A percentile compares a stretch with the other conserved stretches of the same genome.
Conservation (phyloP, 1,140 invertebrate species). For the Palaemon carinicauda region DNA sequence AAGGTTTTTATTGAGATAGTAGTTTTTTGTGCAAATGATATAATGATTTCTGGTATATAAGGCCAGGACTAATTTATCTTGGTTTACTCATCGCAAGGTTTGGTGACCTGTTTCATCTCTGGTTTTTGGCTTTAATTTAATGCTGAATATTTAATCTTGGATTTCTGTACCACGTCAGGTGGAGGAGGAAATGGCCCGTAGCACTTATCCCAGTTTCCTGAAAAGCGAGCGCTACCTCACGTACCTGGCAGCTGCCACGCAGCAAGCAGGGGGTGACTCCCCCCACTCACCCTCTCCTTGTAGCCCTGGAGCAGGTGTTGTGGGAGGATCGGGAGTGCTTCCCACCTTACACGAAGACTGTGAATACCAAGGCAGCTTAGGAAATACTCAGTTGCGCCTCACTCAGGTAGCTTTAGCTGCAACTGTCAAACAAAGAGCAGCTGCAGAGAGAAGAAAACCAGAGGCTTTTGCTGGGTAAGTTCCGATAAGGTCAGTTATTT, state of each 20-base stretch:
- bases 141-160: not conserved
- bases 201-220: conserved; percentile 44
- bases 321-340: conserved; percentile 3
- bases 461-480: conserved; percentile 49
- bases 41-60: too few species aligned
- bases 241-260: conserved; percentile 20
- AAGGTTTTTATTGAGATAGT: too few species aligned
- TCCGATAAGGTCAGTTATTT: not conserved
- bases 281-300: conserved; percentile 31
- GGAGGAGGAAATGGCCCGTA: conserved; percentile 43
- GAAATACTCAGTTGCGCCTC: conserved; percentile 24
- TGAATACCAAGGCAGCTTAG: conserved; percentile 30
- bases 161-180: not conserved
- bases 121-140: not conserved
- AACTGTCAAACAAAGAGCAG: conserved; percentile 24
- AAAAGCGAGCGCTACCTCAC: conserved; percentile 42
- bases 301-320: conserved; percentile 21
- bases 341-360: conserved; percentile 47
- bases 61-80: too few species aligned
- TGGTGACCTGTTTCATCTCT: too few species aligned
- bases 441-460: conserved; percentile 40
- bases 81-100: too few species aligned
- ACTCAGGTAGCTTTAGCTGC: conserved; percentile 43
- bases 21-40: too few species aligned
- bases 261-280: conserved; percentile 27